These are phyloP conservation scores for Ptychadena robeensis DNA, from an alignment of 2,797 vertebrate genomes.

Conservation along the genomic window DNA sequence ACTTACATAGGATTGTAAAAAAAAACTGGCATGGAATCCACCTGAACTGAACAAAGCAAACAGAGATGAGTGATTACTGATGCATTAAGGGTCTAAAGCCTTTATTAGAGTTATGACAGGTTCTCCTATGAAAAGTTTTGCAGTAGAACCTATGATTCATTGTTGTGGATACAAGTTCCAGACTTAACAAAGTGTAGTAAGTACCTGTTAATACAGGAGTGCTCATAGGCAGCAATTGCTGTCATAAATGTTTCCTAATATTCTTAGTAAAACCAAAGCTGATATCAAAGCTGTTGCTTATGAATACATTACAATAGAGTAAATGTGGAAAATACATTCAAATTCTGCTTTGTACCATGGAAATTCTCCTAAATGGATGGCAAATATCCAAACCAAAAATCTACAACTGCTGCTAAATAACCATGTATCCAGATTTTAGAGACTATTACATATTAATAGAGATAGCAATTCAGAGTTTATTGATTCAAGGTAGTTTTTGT, in stretches of 20 bases:
- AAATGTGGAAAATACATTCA: conserved; percentile 5
- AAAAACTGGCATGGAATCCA: no score
- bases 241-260: neutral
- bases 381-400: conserved; percentile 9
- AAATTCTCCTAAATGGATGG: neutral
- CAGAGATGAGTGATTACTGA: no score
- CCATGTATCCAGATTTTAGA: neutral
- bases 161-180: neutral
- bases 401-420: neutral
- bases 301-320: neutral
- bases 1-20: no score
- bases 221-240: conserved; percentile 8
- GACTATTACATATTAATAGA: conserved; percentile 7
- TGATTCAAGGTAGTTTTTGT: conserved; percentile 1
- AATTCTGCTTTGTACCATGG: conserved; percentile 7
- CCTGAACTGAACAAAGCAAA: no score
- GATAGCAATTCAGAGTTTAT: conserved; percentile 4
- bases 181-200: neutral
- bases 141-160: conserved; percentile 13
- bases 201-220: conserved; percentile 8
- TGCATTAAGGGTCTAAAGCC: no score
- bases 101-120: no score
- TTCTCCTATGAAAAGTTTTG: no score
- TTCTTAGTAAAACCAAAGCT: neutral
- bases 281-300: conserved; percentile 9